phyloP scores from a whole-genome alignment of 2,797 vertebrate species.

The Brachyalestes nurse region DNA sequence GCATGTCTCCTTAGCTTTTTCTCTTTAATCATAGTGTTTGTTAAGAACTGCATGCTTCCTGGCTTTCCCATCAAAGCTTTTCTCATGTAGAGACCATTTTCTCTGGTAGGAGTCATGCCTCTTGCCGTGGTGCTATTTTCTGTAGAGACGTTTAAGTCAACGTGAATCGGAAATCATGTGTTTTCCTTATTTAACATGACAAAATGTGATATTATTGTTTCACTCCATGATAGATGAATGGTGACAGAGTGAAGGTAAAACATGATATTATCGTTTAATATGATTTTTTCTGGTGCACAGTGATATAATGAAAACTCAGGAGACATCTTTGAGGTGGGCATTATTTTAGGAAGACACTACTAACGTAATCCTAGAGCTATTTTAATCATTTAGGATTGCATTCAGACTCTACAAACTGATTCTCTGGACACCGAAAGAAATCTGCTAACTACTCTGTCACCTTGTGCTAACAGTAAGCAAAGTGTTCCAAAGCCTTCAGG shows the following conservation, averaged over 20 bases:
- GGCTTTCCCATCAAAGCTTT: not conserved
- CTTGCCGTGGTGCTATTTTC: not conserved
- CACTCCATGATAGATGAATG: not conserved
- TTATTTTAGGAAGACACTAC: too few species aligned
- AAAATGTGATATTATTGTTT: not conserved
- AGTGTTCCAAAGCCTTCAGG: too few species aligned
- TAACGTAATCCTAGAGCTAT: not conserved
- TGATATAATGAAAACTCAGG: too few species aligned
- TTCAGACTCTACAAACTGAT: not conserved
- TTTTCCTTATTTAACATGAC: not conserved
- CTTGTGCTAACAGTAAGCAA: too few species aligned
- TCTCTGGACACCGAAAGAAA: not conserved
- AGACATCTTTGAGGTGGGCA: too few species aligned
- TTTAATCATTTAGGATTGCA: not conserved
- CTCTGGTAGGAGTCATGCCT: not conserved
- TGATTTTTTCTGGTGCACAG: too few species aligned
- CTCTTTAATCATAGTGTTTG: constrained; percentile 24
- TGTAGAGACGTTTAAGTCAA: not conserved
- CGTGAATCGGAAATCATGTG: not conserved
- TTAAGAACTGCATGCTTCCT: constrained; percentile 14
- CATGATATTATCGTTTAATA: too few species aligned
- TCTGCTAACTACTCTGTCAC: too few species aligned
- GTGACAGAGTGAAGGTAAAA: not conserved
- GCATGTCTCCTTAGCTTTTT: not conserved
- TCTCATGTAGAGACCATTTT: constrained; percentile 6